These are phyloP conservation scores for Ochotona princeps DNA, from an alignment of 2,113 vertebrate species.

Conservation along the genomic window DNA sequence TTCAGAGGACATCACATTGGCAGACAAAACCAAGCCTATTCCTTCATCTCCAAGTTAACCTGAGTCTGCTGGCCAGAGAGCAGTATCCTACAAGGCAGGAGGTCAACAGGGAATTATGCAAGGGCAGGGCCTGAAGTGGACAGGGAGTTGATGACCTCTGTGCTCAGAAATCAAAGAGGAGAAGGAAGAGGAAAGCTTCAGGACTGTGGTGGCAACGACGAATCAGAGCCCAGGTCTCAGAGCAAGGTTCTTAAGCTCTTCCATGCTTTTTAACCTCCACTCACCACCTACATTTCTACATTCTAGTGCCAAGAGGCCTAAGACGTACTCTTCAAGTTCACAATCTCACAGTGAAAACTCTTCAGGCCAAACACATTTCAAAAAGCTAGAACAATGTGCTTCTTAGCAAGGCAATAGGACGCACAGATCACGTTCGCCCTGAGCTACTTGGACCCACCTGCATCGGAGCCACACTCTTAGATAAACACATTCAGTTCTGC, in stretches of 20 bases:
- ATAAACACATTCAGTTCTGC: background rate
- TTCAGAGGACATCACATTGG: background rate
- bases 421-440: too few relatives aligned
- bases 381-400: background rate
- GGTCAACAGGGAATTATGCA: background rate
- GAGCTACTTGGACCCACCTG: too few relatives aligned
- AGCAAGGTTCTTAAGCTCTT: background rate
- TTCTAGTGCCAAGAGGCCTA: background rate
- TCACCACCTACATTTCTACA: background rate
- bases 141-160: background rate
- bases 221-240: background rate
- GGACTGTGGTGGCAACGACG: background rate
- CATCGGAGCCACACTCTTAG: background rate
- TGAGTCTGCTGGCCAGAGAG: background rate
- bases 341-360: background rate
- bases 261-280: background rate
- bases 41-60: background rate
- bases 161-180: background rate
- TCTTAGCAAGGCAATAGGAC: background rate
- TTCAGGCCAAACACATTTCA: background rate
- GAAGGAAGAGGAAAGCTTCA: background rate
- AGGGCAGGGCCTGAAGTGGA: background rate
- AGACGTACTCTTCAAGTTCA: background rate
- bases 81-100: background rate
- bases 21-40: background rate